Conservation (phyloP, 2,113 vertebrate genomes). For the Corythornis madagascariensis region DNA sequence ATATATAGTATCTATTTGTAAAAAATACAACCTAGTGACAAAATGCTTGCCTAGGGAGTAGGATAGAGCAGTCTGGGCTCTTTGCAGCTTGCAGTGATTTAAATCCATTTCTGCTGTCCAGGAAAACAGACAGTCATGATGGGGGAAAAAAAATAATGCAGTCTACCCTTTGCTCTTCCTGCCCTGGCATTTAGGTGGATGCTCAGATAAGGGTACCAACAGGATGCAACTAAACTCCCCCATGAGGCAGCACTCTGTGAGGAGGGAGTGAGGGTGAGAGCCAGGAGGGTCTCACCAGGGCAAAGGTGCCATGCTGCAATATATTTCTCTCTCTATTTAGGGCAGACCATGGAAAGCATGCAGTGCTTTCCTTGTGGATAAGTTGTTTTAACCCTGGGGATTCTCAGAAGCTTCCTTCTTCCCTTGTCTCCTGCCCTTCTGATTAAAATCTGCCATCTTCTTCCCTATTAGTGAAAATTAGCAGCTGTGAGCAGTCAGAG, state of each 20-base stretch:
- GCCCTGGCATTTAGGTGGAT: not conserved
- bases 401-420: not conserved
- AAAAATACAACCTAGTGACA: constrained; percentile 10
- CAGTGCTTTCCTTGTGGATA: not conserved
- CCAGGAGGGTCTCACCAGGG: fast-evolving
- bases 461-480: not conserved
- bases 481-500: not conserved
- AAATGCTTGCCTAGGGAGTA: not conserved
- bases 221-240: not conserved
- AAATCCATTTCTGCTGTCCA: not conserved
- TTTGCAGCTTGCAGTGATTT: not conserved
- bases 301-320: not conserved
- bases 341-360: not conserved
- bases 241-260: fast-evolving
- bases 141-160: not conserved
- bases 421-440: not conserved
- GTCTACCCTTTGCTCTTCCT: not conserved
- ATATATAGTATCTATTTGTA: not conserved
- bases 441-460: not conserved
- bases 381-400: not conserved
- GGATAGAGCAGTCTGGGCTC: not conserved
- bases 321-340: not conserved
- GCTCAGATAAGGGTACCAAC: not conserved
- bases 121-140: not conserved
- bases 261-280: not conserved